Conservation (phyloP, 2,888 invertebrate species). For the Alentia gelatinosa region DNA sequence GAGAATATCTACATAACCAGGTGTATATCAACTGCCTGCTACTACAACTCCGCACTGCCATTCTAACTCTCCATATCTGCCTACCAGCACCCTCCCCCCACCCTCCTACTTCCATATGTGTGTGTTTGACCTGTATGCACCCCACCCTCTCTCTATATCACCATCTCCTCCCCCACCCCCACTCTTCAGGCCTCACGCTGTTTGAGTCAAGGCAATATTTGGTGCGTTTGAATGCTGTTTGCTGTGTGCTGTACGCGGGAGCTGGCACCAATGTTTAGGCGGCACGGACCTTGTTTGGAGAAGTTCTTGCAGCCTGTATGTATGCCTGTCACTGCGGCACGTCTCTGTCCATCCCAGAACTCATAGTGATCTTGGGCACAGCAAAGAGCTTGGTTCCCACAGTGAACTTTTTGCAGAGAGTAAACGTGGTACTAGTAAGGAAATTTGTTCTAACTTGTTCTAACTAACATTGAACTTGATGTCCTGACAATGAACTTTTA, state of each 20-base stretch:
- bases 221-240: constrained; percentile 23
- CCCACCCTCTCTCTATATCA: neutral
- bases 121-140: neutral
- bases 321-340: neutral
- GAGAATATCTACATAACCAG: neutral
- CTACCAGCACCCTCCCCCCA: neutral
- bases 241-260: neutral
- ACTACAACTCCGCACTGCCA: neutral
- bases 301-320: neutral
- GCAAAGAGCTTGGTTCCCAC: no score
- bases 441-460: no score
- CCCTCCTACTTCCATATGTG: neutral
- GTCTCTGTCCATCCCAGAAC: neutral
- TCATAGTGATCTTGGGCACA: no score
- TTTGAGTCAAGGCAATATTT: constrained; percentile 10
- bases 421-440: no score
- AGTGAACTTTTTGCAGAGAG: no score
- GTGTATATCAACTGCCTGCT: neutral
- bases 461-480: no score
- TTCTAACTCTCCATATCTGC: neutral
- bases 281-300: neutral
- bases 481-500: no score
- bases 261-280: neutral
- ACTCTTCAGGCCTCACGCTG: neutral
- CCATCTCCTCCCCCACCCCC: neutral